Evolutionary conservation across 1,140 invertebrate species (phyloP).

Genomic region (Vollenhovia emeryi): DNA sequence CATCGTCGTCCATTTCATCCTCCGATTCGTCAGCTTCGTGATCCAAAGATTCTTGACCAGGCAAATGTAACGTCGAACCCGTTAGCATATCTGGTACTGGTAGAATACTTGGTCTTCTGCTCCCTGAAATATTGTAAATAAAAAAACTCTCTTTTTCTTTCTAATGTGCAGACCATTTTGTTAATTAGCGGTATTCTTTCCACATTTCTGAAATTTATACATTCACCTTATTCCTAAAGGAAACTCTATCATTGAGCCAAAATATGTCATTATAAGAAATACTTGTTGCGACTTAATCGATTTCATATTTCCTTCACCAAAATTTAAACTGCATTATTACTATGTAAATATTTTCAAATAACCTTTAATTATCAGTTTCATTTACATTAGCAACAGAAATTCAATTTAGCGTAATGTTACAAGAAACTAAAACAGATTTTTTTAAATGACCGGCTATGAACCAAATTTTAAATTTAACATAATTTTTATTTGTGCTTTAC

Average conservation of each 20-base stretch:
- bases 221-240: neutral
- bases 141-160: neutral
- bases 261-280: neutral
- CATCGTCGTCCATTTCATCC: slow-evolving; percentile 95
- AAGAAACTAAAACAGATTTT: neutral
- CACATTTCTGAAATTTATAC: neutral
- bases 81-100: slow-evolving; percentile 96
- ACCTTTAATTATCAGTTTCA: neutral
- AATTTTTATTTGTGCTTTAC: neutral
- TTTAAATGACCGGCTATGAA: neutral
- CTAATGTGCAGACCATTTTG: neutral
- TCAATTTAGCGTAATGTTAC: neutral
- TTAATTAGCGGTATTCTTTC: neutral
- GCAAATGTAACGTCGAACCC: slow-evolving; percentile 90
- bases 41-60: slow-evolving; percentile 89
- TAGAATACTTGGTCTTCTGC: slow-evolving; percentile 93
- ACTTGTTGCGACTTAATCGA: neutral
- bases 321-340: too few species aligned
- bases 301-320: neutral
- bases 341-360: neutral
- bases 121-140: slow-evolving; percentile 86
- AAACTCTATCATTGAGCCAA: neutral
- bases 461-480: neutral
- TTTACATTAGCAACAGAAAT: neutral
- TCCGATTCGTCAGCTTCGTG: slow-evolving; percentile 93